These are phyloP conservation scores for Malurus elegans DNA, from an alignment of 2,113 vertebrate genomes.

Conservation along the genomic window DNA sequence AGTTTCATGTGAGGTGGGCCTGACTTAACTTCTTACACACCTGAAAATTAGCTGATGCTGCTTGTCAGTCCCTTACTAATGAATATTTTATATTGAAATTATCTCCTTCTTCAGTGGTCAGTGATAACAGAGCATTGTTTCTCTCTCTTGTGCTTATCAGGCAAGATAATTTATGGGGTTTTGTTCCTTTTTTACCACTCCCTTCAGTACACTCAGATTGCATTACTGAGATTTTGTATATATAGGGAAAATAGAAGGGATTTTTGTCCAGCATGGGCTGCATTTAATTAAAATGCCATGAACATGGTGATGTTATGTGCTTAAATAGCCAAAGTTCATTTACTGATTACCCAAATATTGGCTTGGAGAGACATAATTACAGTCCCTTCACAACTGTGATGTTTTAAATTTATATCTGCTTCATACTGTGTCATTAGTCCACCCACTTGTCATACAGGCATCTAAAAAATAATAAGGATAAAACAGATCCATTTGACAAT, in stretches of 20 bases:
- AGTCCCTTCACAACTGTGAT: neutral
- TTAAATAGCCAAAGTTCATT: neutral
- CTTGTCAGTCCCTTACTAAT: neutral
- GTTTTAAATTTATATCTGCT: neutral
- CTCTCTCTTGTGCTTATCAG: neutral
- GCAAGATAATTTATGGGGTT: neutral
- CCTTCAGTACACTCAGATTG: neutral
- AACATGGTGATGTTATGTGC: neutral
- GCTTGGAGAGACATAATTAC: neutral
- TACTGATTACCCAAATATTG: constrained; percentile 26
- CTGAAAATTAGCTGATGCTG: neutral
- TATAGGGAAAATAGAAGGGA: neutral
- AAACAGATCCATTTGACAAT: neutral
- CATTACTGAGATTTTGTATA: neutral
- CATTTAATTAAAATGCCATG: neutral
- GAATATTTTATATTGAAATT: neutral
- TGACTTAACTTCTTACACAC: neutral
- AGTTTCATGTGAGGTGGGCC: neutral
- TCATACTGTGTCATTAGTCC: neutral
- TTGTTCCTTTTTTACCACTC: neutral
- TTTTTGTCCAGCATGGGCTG: neutral
- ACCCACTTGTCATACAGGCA: neutral
- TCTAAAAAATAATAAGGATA: constrained; percentile 2
- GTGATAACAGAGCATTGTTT: neutral
- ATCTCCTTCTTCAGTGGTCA: neutral